These are phyloP conservation scores for Anadara kagoshimensis DNA, from an alignment of 1,140 invertebrate genomes.

Conservation along the genomic window DNA sequence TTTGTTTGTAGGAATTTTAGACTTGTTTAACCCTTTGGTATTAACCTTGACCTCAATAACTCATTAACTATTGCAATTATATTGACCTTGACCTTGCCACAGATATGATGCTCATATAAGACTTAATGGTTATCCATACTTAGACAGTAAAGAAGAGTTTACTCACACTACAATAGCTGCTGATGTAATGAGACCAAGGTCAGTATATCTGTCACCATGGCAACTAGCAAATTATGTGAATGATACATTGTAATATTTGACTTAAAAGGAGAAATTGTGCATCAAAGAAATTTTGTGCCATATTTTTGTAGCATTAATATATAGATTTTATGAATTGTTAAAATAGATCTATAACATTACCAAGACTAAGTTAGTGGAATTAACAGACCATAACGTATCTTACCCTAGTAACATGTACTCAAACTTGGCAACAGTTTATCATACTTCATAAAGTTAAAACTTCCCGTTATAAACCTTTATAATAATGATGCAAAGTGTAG, in stretches of 20 bases:
- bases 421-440: too few species aligned
- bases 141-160: conserved; percentile 99
- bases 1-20: too few species aligned
- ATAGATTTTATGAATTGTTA: background rate
- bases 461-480: too few species aligned
- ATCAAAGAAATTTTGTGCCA: background rate
- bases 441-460: too few species aligned
- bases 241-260: background rate
- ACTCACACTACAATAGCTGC: conserved; percentile 96
- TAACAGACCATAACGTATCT: too few species aligned
- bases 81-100: conserved; percentile 56
- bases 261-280: background rate
- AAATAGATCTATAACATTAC: too few species aligned
- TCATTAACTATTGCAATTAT: background rate
- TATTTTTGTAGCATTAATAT: background rate
- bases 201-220: conserved; percentile 17
- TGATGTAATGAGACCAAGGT: conserved; percentile 97
- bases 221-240: background rate
- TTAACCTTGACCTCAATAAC: too few species aligned
- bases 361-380: too few species aligned
- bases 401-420: too few species aligned
- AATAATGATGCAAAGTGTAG: too few species aligned
- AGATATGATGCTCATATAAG: conserved; percentile 98
- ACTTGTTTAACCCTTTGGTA: too few species aligned
- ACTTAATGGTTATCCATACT: conserved; percentile 98